Percentiles rank a stretch among this genome's conserved stretches.
Conservation (phyloP, 2,888 invertebrate species). For the Agonopterix heracliana region DNA sequence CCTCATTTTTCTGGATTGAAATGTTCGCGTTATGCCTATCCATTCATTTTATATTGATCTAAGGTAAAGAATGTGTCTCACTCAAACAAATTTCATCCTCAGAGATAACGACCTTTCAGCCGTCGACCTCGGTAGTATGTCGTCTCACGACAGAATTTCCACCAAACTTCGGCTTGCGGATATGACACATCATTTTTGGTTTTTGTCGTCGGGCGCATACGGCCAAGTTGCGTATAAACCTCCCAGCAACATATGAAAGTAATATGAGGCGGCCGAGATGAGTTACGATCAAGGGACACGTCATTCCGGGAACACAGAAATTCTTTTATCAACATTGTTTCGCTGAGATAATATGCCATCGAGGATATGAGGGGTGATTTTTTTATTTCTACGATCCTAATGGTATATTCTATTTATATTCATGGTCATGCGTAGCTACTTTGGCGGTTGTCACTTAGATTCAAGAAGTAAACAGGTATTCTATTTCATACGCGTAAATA, state of each 20-base stretch:
- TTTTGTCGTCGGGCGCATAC: conserved; percentile 27
- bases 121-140: conserved; percentile 5
- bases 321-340: conserved; percentile 55
- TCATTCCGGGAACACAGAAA: conserved; percentile 43
- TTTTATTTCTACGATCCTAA: conserved; percentile 6
- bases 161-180: conserved; percentile 7
- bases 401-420: no score
- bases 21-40: not conserved
- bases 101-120: conserved; percentile 11
- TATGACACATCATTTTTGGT: conserved; percentile 37
- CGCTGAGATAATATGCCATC: conserved; percentile 29
- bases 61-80: conserved; percentile 2
- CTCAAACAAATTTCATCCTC: conserved; percentile 7
- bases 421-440: no score
- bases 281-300: conserved; percentile 52
- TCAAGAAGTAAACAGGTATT: no score
- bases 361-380: conserved; percentile 22
- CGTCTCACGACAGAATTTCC: conserved; percentile 5
- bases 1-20: no score
- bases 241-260: conserved; percentile 38
- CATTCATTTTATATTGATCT: no score
- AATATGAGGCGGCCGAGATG: conserved; percentile 43
- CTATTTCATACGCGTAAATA: no score
- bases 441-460: no score
- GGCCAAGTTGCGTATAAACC: conserved; percentile 32